These are phyloP conservation scores for Cyanoderma ruficeps DNA, from an alignment of 2,113 vertebrate species.

Conservation along the genomic window DNA sequence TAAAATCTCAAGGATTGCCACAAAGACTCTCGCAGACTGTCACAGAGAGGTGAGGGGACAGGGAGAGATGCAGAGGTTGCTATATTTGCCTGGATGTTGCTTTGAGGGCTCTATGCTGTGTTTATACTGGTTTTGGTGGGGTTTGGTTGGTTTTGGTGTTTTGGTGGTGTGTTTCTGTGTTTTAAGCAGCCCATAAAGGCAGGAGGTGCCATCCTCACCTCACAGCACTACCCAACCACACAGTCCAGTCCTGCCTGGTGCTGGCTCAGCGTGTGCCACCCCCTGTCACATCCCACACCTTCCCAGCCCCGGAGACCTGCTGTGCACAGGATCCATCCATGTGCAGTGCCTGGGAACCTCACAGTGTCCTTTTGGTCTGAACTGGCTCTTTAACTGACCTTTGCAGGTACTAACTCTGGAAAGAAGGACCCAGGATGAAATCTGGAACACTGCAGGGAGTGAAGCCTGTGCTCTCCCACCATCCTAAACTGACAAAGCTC, in stretches of 20 bases:
- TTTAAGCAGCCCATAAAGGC: background rate
- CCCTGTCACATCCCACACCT: background rate
- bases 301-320: fast-evolving
- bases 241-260: fast-evolving
- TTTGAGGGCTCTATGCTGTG: background rate
- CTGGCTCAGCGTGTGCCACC: fast-evolving
- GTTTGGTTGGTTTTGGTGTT: background rate
- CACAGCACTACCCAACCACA: fast-evolving
- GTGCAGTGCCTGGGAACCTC: fast-evolving
- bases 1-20: background rate
- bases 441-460: background rate
- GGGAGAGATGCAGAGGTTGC: background rate
- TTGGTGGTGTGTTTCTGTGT: too few relatives aligned
- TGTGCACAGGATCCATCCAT: fast-evolving
- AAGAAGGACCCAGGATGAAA: background rate
- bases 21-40: background rate
- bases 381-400: background rate
- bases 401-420: background rate
- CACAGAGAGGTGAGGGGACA: background rate
- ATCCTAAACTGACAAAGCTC: background rate
- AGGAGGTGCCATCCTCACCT: background rate
- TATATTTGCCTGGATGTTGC: background rate
- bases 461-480: background rate
- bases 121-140: background rate
- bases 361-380: fast-evolving